Evolutionary conservation across 1,140 invertebrate genomes (phyloP).

Genomic region (Penaeus vannamei): DNA sequence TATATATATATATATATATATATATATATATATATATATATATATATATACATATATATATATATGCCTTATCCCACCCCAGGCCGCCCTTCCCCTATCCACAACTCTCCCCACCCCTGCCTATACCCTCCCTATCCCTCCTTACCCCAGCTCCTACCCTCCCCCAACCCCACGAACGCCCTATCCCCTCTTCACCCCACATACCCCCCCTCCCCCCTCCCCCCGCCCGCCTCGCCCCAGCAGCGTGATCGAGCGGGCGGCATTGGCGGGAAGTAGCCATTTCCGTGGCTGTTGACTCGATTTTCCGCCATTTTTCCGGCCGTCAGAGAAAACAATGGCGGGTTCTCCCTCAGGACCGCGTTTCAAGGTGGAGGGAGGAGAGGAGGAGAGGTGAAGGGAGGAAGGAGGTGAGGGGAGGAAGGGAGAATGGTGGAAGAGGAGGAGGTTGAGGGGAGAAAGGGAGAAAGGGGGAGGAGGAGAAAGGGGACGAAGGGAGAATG

Average conservation of each 20-base stretch:
- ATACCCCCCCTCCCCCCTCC: too few species aligned
- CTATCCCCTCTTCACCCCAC: too few species aligned
- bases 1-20: too few species aligned
- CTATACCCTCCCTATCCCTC: too few species aligned
- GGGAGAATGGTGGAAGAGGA: neutral
- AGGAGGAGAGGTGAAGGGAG: neutral
- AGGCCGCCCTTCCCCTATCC: too few species aligned
- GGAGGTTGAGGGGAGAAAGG: neutral
- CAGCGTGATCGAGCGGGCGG: neutral
- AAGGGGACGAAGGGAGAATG: neutral
- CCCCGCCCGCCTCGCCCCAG: too few species aligned
- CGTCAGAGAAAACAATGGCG: slow-evolving; percentile 44
- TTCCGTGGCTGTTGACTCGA: slow-evolving; percentile 38
- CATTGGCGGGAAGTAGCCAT: slow-evolving; percentile 33
- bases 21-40: too few species aligned
- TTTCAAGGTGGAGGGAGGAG: slow-evolving; percentile 5
- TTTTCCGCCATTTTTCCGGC: slow-evolving; percentile 45
- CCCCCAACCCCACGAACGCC: too few species aligned
- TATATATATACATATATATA: too few species aligned
- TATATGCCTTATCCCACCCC: too few species aligned
- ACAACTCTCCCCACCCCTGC: too few species aligned
- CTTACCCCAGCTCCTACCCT: too few species aligned
- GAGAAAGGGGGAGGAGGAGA: neutral
- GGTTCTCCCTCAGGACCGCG: neutral
- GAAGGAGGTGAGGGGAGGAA: neutral